Percentiles rank a stretch among this genome's conserved stretches.
Conservation (phyloP, 2,888 invertebrate genomes). For the Synergus gifuensis region DNA sequence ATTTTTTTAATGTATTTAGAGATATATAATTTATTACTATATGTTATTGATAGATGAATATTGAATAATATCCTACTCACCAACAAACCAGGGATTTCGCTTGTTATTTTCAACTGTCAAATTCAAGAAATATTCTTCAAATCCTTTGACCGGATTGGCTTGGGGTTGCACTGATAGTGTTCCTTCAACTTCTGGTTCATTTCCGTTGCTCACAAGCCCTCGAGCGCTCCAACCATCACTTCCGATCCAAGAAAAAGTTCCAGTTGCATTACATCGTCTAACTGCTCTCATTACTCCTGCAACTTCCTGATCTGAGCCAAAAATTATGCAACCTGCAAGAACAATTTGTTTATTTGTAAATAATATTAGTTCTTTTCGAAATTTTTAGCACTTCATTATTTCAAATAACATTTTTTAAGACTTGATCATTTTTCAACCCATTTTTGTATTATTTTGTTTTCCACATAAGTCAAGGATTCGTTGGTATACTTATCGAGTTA, state of each 20-base stretch:
- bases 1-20: too few relatives aligned
- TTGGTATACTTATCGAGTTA: slow-evolving; percentile 3
- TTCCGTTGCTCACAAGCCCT: slow-evolving; percentile 88
- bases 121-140: slow-evolving; percentile 91
- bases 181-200: slow-evolving; percentile 94
- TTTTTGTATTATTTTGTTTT: too few relatives aligned
- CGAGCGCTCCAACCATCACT: slow-evolving; percentile 98
- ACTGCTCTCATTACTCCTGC: slow-evolving; percentile 97
- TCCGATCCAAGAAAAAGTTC: slow-evolving; percentile 96
- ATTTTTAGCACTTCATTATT: background rate
- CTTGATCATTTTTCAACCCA: too few relatives aligned
- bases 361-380: background rate
- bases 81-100: slow-evolving; percentile 97
- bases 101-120: slow-evolving; percentile 92
- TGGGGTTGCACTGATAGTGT: slow-evolving; percentile 96
- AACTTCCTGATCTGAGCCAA: slow-evolving; percentile 98
- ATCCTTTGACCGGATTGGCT: slow-evolving; percentile 92
- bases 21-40: too few relatives aligned
- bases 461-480: slow-evolving; percentile 4
- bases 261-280: slow-evolving; percentile 90
- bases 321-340: slow-evolving; percentile 92
- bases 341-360: background rate
- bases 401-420: background rate
- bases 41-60: background rate
- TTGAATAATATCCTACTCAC: slow-evolving; percentile 80